These are phyloP conservation scores for Hermetia illucens DNA, from an alignment of 1,140 invertebrate genomes.

Conservation along the genomic window DNA sequence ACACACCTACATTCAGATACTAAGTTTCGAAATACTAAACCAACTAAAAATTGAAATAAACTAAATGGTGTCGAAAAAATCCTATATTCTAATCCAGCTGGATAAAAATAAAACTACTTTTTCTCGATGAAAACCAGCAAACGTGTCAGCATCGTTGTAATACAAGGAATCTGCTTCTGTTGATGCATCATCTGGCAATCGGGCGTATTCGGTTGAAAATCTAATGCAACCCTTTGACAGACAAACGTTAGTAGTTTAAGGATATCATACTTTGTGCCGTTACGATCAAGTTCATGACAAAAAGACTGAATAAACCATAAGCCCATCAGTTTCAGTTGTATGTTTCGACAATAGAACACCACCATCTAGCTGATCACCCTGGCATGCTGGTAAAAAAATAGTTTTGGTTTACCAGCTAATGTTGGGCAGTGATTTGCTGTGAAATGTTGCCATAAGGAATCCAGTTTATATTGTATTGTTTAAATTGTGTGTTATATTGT, in stretches of 20 bases:
- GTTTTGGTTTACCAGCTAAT: slow-evolving; percentile 84
- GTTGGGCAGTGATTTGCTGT: slow-evolving; percentile 72
- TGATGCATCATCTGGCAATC: slow-evolving; percentile 67
- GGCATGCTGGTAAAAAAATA: slow-evolving; percentile 89
- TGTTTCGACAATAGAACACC: slow-evolving; percentile 41
- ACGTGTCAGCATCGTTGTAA: slow-evolving; percentile 85
- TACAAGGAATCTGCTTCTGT: slow-evolving; percentile 90
- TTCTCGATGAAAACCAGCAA: slow-evolving; percentile 51
- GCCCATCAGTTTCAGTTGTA: slow-evolving; percentile 62
- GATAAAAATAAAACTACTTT: slow-evolving; percentile 4
- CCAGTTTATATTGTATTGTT: slow-evolving; percentile 72
- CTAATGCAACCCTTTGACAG: slow-evolving; percentile 69
- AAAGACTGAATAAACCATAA: slow-evolving; percentile 96
- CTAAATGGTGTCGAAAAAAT: too few relatives aligned
- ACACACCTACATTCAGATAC: too few relatives aligned
- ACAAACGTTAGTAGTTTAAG: slow-evolving; percentile 82
- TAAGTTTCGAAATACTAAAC: too few relatives aligned
- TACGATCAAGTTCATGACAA: slow-evolving; percentile 56
- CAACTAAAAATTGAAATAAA: too few relatives aligned
- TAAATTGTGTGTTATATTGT: slow-evolving; percentile 71
- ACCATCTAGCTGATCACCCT: slow-evolving; percentile 69
- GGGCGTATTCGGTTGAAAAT: slow-evolving; percentile 83
- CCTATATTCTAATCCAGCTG: too few relatives aligned
- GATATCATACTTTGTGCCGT: slow-evolving; percentile 63
- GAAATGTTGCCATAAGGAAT: slow-evolving; percentile 70